A percentile compares a stretch with the other conserved stretches of the same genome.
These are phyloP conservation scores for Blastobasis lacticolella DNA, from an alignment of 2,888 invertebrate genomes.

Conservation along the genomic window DNA sequence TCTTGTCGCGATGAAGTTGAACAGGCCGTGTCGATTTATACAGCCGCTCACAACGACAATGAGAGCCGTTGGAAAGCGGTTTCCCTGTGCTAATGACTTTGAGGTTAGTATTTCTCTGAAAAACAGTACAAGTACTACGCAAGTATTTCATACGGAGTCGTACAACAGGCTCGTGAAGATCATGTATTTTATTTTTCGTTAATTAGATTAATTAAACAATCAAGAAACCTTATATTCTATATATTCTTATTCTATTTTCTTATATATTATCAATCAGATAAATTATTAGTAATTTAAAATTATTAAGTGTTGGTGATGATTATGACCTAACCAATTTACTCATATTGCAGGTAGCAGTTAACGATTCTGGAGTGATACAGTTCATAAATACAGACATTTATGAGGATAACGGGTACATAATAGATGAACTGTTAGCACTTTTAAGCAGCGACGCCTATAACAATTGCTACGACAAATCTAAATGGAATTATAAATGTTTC, in stretches of 20 bases:
- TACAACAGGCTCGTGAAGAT: no score
- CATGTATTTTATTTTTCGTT: no score
- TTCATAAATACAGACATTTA: conserved; percentile 61
- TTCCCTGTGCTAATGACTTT: conserved; percentile 60
- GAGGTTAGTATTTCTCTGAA: conserved; percentile 35
- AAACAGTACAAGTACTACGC: no score
- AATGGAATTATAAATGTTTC: conserved; percentile 32
- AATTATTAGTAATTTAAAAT: no score
- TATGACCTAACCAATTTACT: not conserved
- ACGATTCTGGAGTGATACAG: conserved; percentile 63
- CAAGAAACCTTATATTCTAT: no score
- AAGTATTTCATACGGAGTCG: no score
- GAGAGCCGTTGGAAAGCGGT: conserved; percentile 71
- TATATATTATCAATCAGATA: no score
- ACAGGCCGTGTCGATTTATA: conserved; percentile 77
- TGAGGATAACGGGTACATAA: conserved; percentile 58
- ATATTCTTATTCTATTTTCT: no score
- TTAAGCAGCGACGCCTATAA: conserved; percentile 17
- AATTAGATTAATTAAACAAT: no score
- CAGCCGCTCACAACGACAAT: conserved; percentile 77
- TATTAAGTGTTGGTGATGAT: no score
- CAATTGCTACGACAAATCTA: conserved; percentile 32
- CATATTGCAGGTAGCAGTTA: conserved; percentile 28
- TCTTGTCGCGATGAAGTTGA: conserved; percentile 74
- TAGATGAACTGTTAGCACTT: conserved; percentile 28